Conservation (phyloP, 2,113 vertebrate species). For the Probosciger aterrimus region DNA sequence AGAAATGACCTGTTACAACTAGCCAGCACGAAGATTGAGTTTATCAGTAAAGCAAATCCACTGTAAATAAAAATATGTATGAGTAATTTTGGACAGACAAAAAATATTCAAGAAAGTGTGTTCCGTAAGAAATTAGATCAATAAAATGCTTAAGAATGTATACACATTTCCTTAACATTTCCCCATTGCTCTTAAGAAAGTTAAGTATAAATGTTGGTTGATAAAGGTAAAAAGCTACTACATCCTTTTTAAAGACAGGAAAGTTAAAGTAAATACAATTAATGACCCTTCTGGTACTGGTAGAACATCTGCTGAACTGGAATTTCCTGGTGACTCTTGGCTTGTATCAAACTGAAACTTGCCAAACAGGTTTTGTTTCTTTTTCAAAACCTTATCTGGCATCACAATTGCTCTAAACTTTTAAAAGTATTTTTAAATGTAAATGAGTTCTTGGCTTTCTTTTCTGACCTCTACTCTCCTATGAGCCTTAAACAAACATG, state of each 20-base stretch:
- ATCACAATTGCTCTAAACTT: not conserved
- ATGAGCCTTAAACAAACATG: not conserved
- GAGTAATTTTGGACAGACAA: not conserved
- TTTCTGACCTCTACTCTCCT: not conserved
- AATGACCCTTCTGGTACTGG: not conserved
- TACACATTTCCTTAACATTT: not conserved
- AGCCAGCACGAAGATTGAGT: not conserved
- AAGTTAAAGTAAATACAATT: not conserved
- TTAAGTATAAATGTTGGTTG: not conserved
- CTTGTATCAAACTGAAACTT: not conserved
- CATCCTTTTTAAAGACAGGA: not conserved
- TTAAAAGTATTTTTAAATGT: not conserved
- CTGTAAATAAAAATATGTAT: not conserved
- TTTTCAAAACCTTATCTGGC: not conserved
- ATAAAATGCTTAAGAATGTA: not conserved
- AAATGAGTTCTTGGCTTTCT: not conserved
- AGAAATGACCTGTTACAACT: not conserved
- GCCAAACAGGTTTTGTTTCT: not conserved
- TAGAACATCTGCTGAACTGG: conserved; percentile 12
- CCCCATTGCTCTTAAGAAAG: not conserved
- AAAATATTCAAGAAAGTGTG: not conserved
- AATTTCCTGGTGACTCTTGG: conserved; percentile 17
- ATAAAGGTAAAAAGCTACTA: not conserved
- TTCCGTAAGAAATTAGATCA: not conserved
- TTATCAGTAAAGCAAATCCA: not conserved